Percentiles rank a stretch among this genome's conserved stretches.
Conservation (phyloP, 2,888 invertebrate genomes). For the Teinopalpus imperialis region DNA sequence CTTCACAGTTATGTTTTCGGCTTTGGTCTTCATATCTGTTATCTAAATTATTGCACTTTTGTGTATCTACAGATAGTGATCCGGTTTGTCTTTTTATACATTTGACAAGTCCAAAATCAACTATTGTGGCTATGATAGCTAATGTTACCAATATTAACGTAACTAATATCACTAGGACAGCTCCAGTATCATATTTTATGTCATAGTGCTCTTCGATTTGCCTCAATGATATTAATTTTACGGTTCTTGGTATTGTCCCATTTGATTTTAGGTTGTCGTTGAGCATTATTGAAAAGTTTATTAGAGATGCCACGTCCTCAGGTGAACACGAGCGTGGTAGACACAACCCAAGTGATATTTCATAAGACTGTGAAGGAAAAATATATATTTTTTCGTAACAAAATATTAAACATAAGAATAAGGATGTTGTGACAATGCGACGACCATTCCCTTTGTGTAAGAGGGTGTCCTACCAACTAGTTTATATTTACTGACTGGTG, state of each 20-base stretch:
- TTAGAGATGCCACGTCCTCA: slow-evolving; percentile 64
- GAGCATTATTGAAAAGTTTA: slow-evolving; percentile 73
- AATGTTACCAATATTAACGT: slow-evolving; percentile 51
- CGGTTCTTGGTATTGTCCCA: slow-evolving; percentile 54
- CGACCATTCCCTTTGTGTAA: too few species aligned
- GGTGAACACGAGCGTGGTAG: slow-evolving; percentile 68
- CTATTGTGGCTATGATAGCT: slow-evolving; percentile 62
- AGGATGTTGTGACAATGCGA: too few species aligned
- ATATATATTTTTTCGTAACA: slow-evolving; percentile 6
- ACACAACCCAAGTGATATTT: slow-evolving; percentile 67
- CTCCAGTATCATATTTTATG: slow-evolving; percentile 50
- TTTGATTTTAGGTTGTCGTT: slow-evolving; percentile 64
- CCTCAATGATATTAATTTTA: slow-evolving; percentile 52
- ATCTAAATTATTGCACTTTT: slow-evolving; percentile 51
- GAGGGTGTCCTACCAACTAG: too few species aligned
- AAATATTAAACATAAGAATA: too few species aligned
- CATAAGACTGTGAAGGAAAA: slow-evolving; percentile 54
- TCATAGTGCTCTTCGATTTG: slow-evolving; percentile 49
- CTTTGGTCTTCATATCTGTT: slow-evolving; percentile 33
- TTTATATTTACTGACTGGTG: too few species aligned
- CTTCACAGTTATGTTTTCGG: slow-evolving; percentile 31
- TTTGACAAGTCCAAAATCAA: slow-evolving; percentile 62
- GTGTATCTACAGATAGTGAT: slow-evolving; percentile 41
- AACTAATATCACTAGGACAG: slow-evolving; percentile 50
- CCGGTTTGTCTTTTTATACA: slow-evolving; percentile 13